These are phyloP conservation scores for Speoplatyrhinus poulsoni DNA, from an alignment of 2,113 vertebrate genomes.

Conservation along the genomic window DNA sequence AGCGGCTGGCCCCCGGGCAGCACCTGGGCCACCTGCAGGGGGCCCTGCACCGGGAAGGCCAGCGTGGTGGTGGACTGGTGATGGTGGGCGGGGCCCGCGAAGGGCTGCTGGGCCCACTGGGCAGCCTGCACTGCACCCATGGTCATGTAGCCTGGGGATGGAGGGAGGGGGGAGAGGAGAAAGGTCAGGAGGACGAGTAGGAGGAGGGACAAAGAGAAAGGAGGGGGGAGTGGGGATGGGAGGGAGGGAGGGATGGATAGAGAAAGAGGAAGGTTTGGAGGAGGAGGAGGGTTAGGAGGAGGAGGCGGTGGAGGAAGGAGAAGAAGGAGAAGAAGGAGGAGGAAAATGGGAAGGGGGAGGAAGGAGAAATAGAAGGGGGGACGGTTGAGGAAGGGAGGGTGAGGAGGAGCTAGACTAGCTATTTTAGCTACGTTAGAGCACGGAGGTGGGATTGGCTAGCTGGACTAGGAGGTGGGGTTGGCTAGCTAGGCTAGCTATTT, in stretches of 20 bases:
- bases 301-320: neutral
- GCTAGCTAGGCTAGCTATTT: neutral
- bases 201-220: neutral
- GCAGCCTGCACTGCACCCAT: conserved; percentile 96
- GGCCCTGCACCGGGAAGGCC: conserved; percentile 82
- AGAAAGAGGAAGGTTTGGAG: neutral
- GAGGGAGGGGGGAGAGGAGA: neutral
- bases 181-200: neutral
- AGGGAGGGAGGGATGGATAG: neutral
- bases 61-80: conserved; percentile 65
- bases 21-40: conserved; percentile 86
- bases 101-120: conserved; percentile 96
- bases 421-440: no score
- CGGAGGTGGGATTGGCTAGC: neutral
- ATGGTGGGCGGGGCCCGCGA: conserved; percentile 82
- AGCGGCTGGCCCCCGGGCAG: conserved; percentile 93
- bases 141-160: conserved; percentile 90
- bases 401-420: neutral
- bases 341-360: neutral
- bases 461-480: neutral
- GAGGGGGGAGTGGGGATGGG: neutral
- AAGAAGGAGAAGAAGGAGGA: neutral
- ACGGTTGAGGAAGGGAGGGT: neutral
- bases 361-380: neutral
- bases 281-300: neutral